Evolutionary conservation across 2,888 invertebrate genomes (phyloP).

Genomic region (Caradrina kadenii): DNA sequence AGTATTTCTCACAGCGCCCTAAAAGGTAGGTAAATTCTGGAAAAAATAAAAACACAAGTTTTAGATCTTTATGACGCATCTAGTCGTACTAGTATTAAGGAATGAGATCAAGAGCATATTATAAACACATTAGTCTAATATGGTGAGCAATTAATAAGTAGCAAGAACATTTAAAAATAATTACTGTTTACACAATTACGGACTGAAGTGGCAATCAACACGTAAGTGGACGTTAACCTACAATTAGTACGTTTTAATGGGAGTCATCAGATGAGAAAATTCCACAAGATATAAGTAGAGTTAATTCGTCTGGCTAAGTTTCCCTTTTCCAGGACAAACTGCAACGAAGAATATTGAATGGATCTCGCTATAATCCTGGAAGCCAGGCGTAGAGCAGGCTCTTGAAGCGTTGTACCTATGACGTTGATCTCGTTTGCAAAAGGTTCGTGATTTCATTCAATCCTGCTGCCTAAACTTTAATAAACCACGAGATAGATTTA

Average conservation of each 20-base stretch:
- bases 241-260: slow-evolving; percentile 82
- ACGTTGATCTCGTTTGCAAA: not conserved
- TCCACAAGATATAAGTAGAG: slow-evolving; percentile 43
- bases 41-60: slow-evolving; percentile 40
- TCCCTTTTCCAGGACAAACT: not conserved
- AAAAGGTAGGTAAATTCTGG: slow-evolving; percentile 20
- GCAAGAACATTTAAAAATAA: slow-evolving; percentile 64
- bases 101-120: slow-evolving; percentile 63
- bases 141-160: slow-evolving; percentile 61
- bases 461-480: not conserved
- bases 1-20: slow-evolving; percentile 31
- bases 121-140: slow-evolving; percentile 63
- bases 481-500: not conserved
- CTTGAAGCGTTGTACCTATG: not conserved
- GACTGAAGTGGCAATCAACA: slow-evolving; percentile 59
- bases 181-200: slow-evolving; percentile 65
- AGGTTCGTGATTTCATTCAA: not conserved
- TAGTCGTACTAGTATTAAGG: slow-evolving; percentile 15
- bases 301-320: not conserved
- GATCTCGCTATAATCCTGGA: slow-evolving; percentile 1
- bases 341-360: not conserved
- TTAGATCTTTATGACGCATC: slow-evolving; percentile 36
- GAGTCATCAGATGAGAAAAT: slow-evolving; percentile 64
- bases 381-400: not conserved
- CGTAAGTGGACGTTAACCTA: slow-evolving; percentile 77